These are phyloP conservation scores for Marmota monax DNA, from an alignment of 2,113 vertebrate genomes.

Conservation along the genomic window DNA sequence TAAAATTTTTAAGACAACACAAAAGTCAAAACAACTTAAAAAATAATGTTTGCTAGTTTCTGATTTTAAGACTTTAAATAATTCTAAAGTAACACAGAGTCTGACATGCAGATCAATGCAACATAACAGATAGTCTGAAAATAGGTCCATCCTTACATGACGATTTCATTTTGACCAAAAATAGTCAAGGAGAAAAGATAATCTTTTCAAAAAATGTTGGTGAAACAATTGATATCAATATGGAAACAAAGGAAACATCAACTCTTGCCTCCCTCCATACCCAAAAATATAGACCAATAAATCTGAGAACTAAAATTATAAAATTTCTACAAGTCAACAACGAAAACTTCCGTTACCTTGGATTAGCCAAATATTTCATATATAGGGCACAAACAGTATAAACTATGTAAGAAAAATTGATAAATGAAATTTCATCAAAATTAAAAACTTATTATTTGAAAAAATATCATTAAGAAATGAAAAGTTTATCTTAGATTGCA, in stretches of 20 bases:
- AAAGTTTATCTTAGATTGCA: not conserved
- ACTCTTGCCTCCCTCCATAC: not conserved
- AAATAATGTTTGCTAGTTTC: not conserved
- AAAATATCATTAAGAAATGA: not conserved
- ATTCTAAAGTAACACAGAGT: not conserved
- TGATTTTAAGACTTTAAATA: not conserved
- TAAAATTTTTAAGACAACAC: not conserved
- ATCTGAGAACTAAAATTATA: not conserved
- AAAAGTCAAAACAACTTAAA: not conserved
- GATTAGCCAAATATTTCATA: not conserved
- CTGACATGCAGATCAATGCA: not conserved
- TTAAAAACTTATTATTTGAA: not conserved
- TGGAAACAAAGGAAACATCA: not conserved
- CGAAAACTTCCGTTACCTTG: not conserved
- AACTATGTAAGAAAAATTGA: not conserved
- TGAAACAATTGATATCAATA: not conserved
- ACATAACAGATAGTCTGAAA: not conserved
- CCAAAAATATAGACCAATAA: not conserved
- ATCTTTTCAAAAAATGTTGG: not conserved
- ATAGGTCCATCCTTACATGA: not conserved
- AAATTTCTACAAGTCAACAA: not conserved
- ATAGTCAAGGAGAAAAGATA: not conserved
- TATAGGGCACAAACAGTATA: not conserved
- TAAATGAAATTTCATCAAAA: not conserved
- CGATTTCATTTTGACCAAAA: not conserved